phyloP scores from a whole-genome alignment of 1,140 invertebrate species.

The Danaus melanippus region DNA sequence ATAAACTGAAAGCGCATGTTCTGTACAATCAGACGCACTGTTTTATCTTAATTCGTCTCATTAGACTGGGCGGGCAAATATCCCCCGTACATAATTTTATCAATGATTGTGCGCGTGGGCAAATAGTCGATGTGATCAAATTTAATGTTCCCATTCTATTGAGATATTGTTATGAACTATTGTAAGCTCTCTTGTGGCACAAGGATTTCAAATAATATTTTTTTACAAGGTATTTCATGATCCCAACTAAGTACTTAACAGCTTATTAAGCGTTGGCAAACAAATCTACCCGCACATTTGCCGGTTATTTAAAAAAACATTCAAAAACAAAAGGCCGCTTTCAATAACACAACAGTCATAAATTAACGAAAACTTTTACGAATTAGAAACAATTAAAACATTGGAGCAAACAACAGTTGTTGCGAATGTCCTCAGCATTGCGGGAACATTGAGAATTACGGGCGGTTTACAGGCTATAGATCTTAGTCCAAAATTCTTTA shows the following conservation, averaged over 20 bases:
- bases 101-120: constrained; percentile 47
- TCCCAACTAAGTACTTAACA: too few relatives aligned
- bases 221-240: too few relatives aligned
- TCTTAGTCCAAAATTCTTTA: constrained; percentile 69
- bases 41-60: constrained; percentile 55
- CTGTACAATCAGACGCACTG: constrained; percentile 17
- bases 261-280: too few relatives aligned
- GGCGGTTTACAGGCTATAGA: constrained; percentile 63
- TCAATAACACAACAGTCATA: constrained; percentile 51
- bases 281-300: constrained; percentile 25
- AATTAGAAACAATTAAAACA: constrained; percentile 71
- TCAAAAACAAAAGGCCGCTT: constrained; percentile 31
- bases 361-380: constrained; percentile 65
- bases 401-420: constrained; percentile 69
- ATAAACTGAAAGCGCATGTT: constrained; percentile 19
- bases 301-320: constrained; percentile 27
- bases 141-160: constrained; percentile 24
- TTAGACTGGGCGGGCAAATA: constrained; percentile 40
- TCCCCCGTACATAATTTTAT: constrained; percentile 58
- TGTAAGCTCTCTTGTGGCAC: neutral
- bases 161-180: constrained; percentile 3
- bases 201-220: constrained; percentile 1
- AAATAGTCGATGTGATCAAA: constrained; percentile 29
- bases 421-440: constrained; percentile 64
- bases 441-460: constrained; percentile 64